Conservation (phyloP, 1,140 invertebrate genomes). For the Cydia fagiglandana region DNA sequence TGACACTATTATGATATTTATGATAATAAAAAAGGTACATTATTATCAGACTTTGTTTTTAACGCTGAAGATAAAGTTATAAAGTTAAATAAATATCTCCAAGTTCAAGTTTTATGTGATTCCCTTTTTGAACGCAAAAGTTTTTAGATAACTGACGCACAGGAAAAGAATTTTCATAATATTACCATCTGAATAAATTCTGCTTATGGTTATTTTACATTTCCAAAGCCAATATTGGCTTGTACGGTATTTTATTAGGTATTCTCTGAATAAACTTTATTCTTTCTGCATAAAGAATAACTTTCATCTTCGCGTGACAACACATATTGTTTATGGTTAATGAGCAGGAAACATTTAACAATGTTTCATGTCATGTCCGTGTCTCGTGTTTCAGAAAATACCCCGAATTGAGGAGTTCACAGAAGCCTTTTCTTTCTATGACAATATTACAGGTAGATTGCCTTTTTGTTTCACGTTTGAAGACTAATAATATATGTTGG, state of each 20-base stretch:
- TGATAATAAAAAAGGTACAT: not conserved
- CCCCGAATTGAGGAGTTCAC: not conserved
- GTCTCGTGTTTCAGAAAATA: not conserved
- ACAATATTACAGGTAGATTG: not conserved
- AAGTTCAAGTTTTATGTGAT: conserved; percentile 10
- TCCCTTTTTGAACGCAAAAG: conserved; percentile 14
- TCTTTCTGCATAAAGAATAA: not conserved
- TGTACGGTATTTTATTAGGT: not conserved
- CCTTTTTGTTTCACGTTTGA: not conserved
- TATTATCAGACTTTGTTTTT: not conserved
- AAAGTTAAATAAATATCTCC: conserved; percentile 14
- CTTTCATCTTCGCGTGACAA: not conserved
- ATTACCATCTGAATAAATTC: conserved; percentile 16
- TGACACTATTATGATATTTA: not conserved
- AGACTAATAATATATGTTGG: no score
- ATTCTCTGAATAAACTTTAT: not conserved
- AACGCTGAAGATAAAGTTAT: not conserved
- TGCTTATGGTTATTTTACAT: conserved; percentile 17
- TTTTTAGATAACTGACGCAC: not conserved
- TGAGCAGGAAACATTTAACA: conserved; percentile 2
- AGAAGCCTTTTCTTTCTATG: not conserved
- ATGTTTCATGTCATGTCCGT: not conserved
- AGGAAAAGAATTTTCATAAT: conserved; percentile 24
- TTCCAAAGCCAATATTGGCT: not conserved
- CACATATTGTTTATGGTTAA: not conserved